These are phyloP conservation scores for Capra hircus DNA, from an alignment of 2,113 vertebrate genomes.

Conservation along the genomic window DNA sequence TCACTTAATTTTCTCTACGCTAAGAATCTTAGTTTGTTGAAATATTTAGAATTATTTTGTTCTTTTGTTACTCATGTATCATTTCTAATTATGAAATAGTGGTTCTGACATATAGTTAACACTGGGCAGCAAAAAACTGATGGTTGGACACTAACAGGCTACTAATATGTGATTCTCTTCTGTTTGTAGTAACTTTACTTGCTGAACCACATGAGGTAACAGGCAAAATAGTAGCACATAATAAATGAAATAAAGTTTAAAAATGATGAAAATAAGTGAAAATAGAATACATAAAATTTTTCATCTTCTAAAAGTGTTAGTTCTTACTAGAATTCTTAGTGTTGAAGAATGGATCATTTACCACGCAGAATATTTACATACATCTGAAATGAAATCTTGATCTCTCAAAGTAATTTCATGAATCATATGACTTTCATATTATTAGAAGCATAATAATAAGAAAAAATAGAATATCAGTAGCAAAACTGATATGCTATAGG, in stretches of 20 bases:
- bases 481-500: neutral
- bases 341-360: neutral
- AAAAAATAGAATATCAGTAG: neutral
- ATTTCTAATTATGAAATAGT: neutral
- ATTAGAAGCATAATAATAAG: neutral
- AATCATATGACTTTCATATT: neutral
- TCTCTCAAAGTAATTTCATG: neutral
- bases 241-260: neutral
- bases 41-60: neutral
- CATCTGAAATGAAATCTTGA: neutral
- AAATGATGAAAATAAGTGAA: neutral
- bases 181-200: neutral
- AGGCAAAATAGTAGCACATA: neutral
- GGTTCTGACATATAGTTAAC: neutral
- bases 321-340: neutral
- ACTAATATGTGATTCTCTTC: neutral
- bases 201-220: neutral
- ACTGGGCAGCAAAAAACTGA: neutral
- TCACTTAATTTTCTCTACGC: accelerated
- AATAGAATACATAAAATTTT: neutral
- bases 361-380: neutral
- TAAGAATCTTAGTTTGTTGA: neutral
- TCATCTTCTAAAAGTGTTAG: neutral
- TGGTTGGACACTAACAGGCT: neutral
- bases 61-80: neutral